Base-by-base conservation (phyloP, 2,113 vertebrate genomes). In the Oxyura jamaicensis region DNA sequence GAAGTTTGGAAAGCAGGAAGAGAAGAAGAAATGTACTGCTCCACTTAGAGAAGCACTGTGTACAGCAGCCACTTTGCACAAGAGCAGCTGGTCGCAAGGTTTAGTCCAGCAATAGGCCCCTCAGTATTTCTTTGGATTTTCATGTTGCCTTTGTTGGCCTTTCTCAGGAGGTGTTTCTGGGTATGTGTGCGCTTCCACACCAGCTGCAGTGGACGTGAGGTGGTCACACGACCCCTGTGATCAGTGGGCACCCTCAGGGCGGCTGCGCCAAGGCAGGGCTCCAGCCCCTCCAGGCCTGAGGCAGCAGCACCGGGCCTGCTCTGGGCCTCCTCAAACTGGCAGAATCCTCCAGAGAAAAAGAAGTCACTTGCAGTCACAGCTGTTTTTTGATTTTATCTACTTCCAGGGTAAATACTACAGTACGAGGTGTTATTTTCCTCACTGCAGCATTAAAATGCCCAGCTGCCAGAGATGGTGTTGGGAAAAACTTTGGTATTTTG, bases 361-460 rank as follows among this genome's bases (percentile, higher is more conserved):
- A 2, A 3, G 8, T 10, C 8, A 6, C 26, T 33, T 33, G 33
- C 14, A 0, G 11, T 16, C 11, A 0, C 33, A 52, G 60, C 36
- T 8, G 20, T 35, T 25, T 6, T 19, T 44, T 15, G 7, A 4
- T 11, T 25, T 41, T 3, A 3, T 8, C 39, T 22, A 2, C 2
- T 25, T 35, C 41, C 41, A 22, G 50, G 18, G 35, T 4, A 1
- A 21, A 35, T 20, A 3, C 9, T 58, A 36, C 8, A 18, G 21
- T 2, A 33, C 58, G 26, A 78, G 50, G 11, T 3, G 8, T 31
- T 3, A 13, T 33, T 36, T 50, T 39, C 58, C 65, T 65, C 33
- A 21, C 36, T 42, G 83, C 26, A 69, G 28, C 50, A 82, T 29
- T 1, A 4, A 15, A 42, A 41, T 41, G 56, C 22, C 42, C 19